These are phyloP conservation scores for Sebastes schlegelii DNA, from an alignment of 2,113 vertebrate genomes.

Conservation along the genomic window DNA sequence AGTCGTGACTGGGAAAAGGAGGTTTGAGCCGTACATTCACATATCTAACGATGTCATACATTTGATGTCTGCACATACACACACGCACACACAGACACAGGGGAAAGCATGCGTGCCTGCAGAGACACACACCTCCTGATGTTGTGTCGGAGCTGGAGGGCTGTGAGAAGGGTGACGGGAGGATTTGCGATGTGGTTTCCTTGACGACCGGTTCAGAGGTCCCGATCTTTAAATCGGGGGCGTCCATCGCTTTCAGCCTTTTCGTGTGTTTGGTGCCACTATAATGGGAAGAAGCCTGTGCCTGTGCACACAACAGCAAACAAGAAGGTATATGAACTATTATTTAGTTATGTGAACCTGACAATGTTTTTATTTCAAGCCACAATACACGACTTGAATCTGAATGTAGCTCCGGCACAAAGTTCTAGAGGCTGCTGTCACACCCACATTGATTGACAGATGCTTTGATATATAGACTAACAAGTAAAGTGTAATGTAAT, in stretches of 20 bases:
- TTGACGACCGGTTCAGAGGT: constrained; percentile 80
- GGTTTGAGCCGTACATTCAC: constrained; percentile 30
- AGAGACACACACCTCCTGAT: constrained; percentile 78
- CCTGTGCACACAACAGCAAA: constrained; percentile 85
- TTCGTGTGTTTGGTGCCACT: constrained; percentile 94
- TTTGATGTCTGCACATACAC: constrained; percentile 14
- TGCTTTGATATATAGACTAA: background rate
- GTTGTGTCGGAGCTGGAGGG: constrained; percentile 90
- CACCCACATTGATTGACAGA: background rate
- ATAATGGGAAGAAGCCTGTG: constrained; percentile 93
- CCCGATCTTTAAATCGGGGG: constrained; percentile 93
- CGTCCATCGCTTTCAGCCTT: constrained; percentile 93
- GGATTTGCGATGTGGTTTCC: constrained; percentile 85
- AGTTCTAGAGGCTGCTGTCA: background rate
- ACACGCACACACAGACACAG: background rate
- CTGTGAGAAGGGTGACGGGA: constrained; percentile 81
- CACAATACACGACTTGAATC: background rate
- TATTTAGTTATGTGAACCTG: constrained; percentile 8
- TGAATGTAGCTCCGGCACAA: background rate
- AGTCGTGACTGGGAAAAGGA: constrained; percentile 59
- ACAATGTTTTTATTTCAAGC: background rate
- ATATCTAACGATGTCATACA: constrained; percentile 35
- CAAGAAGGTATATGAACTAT: constrained; percentile 20
- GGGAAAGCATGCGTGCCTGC: constrained; percentile 4
- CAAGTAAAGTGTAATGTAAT: background rate